Evolutionary conservation across 2,888 invertebrate genomes (phyloP).

Genomic region (Steromphala cineraria): DNA sequence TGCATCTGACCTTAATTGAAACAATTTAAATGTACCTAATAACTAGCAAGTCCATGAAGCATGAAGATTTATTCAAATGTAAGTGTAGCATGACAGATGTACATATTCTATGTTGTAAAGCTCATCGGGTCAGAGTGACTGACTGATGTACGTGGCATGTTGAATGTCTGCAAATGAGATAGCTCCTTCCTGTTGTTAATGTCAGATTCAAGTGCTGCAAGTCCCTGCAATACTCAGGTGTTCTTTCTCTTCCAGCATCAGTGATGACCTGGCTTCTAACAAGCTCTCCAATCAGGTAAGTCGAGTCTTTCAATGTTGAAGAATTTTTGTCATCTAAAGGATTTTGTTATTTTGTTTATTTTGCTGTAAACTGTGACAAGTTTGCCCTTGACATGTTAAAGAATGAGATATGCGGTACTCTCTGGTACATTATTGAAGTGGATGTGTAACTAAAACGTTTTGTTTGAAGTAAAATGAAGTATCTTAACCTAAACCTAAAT

Average conservation of each 20-base stretch:
- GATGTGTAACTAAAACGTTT: no score
- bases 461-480: no score
- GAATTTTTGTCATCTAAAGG: neutral
- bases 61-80: neutral
- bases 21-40: no score
- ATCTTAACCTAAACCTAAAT: no score
- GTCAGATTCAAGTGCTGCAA: neutral
- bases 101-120: neutral
- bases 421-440: no score
- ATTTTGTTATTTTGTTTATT: neutral
- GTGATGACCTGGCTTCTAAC: constrained; percentile 58
- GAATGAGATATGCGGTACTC: no score
- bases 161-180: neutral
- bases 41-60: no score
- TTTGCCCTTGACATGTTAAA: no score
- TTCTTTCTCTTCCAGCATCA: constrained; percentile 51
- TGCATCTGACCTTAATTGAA: no score
- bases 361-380: no score
- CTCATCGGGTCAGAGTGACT: neutral
- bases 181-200: neutral
- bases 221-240: neutral
- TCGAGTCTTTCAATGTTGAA: no score
- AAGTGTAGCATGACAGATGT: neutral
- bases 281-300: constrained; percentile 58
- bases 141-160: neutral